These are phyloP conservation scores for Pycnonotus jocosus DNA, from an alignment of 2,113 vertebrate species.

Conservation along the genomic window DNA sequence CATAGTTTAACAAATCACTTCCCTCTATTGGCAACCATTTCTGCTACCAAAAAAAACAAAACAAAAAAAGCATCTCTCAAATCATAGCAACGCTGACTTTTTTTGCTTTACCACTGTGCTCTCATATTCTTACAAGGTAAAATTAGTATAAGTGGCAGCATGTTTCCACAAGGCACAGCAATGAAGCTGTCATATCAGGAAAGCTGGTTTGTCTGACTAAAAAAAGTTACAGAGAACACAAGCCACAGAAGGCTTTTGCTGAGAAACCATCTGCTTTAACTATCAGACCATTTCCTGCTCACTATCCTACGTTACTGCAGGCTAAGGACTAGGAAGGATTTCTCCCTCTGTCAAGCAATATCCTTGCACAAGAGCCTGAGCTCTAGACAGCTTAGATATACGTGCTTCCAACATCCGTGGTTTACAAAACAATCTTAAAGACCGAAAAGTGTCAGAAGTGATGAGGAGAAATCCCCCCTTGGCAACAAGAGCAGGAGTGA, in stretches of 20 bases:
- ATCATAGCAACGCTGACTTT: constrained; percentile 4
- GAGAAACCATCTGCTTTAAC: constrained; percentile 44
- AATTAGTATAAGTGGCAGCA: constrained; percentile 18
- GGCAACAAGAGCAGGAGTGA: background rate
- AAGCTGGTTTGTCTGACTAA: constrained; percentile 11
- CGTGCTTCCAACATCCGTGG: background rate
- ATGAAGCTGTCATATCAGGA: constrained; percentile 46
- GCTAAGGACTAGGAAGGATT: background rate
- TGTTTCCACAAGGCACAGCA: background rate
- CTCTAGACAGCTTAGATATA: background rate
- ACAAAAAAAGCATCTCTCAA: background rate
- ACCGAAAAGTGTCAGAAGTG: background rate
- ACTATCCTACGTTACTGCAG: background rate
- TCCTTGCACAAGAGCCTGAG: background rate
- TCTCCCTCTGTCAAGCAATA: background rate
- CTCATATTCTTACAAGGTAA: constrained; percentile 38
- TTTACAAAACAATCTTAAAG: background rate
- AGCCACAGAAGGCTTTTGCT: constrained; percentile 43
- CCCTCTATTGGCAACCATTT: background rate
- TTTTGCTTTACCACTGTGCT: background rate
- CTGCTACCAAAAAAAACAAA: background rate
- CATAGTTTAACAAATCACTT: constrained; percentile 2
- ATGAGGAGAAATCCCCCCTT: background rate
- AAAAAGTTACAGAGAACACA: constrained; percentile 23
- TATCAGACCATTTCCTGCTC: constrained; percentile 35